phyloP scores from a whole-genome alignment of 2,888 invertebrate genomes.

The Noctua janthe region DNA sequence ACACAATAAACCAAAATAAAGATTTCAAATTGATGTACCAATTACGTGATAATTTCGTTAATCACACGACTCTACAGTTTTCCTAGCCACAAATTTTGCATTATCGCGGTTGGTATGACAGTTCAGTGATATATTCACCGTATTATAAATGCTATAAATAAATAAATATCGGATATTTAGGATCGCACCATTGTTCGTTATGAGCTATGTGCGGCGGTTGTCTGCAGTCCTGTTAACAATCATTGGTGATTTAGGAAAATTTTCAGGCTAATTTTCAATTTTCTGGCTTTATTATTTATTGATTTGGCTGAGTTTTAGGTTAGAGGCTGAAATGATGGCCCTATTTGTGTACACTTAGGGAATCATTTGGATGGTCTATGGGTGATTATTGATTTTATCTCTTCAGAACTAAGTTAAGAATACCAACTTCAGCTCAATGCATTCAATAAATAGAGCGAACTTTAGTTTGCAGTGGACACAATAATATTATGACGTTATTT shows the following conservation, averaged over 20 bases:
- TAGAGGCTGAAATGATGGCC: neutral
- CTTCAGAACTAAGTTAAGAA: neutral
- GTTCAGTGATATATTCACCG: constrained; percentile 88
- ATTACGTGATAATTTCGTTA: constrained; percentile 38
- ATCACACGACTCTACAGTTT: constrained; percentile 72
- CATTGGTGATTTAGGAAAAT: constrained; percentile 64
- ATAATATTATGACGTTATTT: neutral
- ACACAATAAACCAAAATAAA: neutral
- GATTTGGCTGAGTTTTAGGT: neutral
- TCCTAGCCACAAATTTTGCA: constrained; percentile 85
- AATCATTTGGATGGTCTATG: neutral
- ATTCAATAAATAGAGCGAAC: neutral
- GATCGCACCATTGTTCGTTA: constrained; percentile 85
- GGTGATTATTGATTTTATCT: neutral
- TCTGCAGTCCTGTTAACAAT: constrained; percentile 72
- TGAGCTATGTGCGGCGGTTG: constrained; percentile 82
- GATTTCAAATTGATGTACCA: neutral
- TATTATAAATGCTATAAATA: constrained; percentile 90
- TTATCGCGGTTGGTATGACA: constrained; percentile 89
- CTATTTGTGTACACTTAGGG: neutral
- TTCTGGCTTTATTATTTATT: constrained; percentile 14
- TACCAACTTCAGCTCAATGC: neutral
- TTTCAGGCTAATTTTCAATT: constrained; percentile 44
- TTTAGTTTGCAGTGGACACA: neutral
- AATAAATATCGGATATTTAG: constrained; percentile 89